A percentile compares a stretch with the other conserved stretches of the same genome.
These are phyloP conservation scores for Amyelois transitella DNA, from an alignment of 1,140 invertebrate genomes.

Conservation along the genomic window DNA sequence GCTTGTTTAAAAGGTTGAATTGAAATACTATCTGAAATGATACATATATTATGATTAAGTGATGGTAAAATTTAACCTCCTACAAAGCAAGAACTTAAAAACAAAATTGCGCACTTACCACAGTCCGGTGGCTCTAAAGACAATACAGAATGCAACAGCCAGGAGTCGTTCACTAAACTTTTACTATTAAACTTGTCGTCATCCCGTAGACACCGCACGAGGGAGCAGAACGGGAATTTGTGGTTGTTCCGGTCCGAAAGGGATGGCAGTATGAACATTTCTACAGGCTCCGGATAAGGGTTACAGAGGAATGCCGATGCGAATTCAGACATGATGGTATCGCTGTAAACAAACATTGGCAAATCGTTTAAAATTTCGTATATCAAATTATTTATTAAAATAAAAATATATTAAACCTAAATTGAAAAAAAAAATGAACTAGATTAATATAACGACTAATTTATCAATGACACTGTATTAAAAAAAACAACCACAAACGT, in stretches of 20 bases:
- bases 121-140: slow-evolving; percentile 79
- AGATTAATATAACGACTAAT: too few species aligned
- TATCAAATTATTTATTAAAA: not conserved
- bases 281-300: slow-evolving; percentile 74
- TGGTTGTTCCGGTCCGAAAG: slow-evolving; percentile 51
- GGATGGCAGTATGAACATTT: slow-evolving; percentile 75
- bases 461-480: not conserved
- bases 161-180: slow-evolving; percentile 55
- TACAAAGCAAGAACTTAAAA: not conserved
- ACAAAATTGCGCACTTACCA: slow-evolving; percentile 64
- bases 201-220: slow-evolving; percentile 52
- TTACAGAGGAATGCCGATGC: slow-evolving; percentile 71
- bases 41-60: too few species aligned
- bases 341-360: slow-evolving; percentile 37
- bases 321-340: slow-evolving; percentile 68
- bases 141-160: slow-evolving; percentile 76
- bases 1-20: too few species aligned
- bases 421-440: too few species aligned
- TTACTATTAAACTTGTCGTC: slow-evolving; percentile 36
- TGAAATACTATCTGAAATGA: too few species aligned
- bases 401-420: not conserved
- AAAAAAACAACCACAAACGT: slow-evolving; percentile 27
- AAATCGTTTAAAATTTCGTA: not conserved
- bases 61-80: not conserved
- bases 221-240: slow-evolving; percentile 72